Percentiles rank a stretch among this genome's conserved stretches.
phyloP scores from a whole-genome alignment of 2,113 vertebrate genomes.

The Eretmochelys imbricata region DNA sequence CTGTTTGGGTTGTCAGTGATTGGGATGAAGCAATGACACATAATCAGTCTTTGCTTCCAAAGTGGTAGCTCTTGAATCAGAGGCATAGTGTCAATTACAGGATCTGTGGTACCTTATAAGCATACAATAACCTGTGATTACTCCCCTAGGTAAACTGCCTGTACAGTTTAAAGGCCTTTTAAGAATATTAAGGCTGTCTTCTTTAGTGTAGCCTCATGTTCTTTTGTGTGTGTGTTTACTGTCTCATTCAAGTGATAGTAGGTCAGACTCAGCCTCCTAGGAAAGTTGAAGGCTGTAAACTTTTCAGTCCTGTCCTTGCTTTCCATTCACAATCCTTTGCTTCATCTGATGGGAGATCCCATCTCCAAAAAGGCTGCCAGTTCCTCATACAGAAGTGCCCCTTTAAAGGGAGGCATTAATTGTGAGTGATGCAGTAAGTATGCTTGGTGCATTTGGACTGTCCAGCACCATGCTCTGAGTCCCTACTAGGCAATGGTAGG shows the following conservation, averaged over 20 bases:
- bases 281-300: rapidly evolving
- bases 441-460: rapidly evolving
- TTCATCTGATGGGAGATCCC: rapidly evolving
- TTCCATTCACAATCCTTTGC: rapidly evolving
- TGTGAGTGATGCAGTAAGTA: rapidly evolving
- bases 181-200: rapidly evolving
- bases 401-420: rapidly evolving
- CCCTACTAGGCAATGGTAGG: rapidly evolving
- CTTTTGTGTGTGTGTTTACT: too few species aligned
- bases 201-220: background rate
- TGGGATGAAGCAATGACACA: background rate
- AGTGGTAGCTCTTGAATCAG: background rate
- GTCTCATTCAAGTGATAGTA: background rate
- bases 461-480: rapidly evolving
- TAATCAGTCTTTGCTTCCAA: background rate
- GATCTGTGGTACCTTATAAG: background rate
- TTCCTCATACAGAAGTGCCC: background rate
- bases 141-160: rapidly evolving
- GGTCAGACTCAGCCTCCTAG: background rate
- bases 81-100: background rate
- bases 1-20: background rate
- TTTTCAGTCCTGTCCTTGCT: rapidly evolving
- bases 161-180: background rate
- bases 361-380: rapidly evolving
- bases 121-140: rapidly evolving